These are phyloP conservation scores for Mionectes olivaceus DNA, from an alignment of 2,797 vertebrate species.

Conservation along the genomic window DNA sequence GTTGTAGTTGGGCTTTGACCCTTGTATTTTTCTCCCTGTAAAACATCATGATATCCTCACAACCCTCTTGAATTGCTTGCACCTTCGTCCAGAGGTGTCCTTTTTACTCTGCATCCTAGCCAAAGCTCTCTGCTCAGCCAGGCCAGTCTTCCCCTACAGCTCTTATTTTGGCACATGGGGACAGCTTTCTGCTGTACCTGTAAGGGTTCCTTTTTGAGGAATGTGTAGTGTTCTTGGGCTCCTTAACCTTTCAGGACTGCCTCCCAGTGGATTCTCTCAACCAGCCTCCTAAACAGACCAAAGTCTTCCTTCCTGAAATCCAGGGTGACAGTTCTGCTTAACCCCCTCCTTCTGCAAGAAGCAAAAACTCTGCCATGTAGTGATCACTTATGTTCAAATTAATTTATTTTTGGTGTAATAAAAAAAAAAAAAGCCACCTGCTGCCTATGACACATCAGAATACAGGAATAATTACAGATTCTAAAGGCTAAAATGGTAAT, in stretches of 20 bases:
- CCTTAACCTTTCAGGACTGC: not conserved
- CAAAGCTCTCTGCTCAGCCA: not conserved
- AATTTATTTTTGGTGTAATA: not conserved
- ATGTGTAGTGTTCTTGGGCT: fast-evolving
- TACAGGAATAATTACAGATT: not conserved
- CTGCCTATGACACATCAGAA: not conserved
- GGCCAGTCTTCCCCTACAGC: not conserved
- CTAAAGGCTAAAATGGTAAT: not conserved
- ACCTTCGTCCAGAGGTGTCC: not conserved
- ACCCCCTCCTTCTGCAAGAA: not conserved
- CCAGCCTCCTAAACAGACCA: not conserved
- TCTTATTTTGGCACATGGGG: not conserved
- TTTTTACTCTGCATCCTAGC: not conserved
- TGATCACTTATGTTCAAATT: not conserved
- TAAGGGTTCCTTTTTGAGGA: not conserved
- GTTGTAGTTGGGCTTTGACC: not conserved
- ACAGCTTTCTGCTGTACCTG: not conserved
- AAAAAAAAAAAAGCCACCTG: not conserved
- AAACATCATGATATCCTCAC: not conserved
- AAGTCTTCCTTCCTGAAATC: not conserved
- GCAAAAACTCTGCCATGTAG: not conserved
- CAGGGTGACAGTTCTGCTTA: not conserved
- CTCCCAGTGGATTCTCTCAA: not conserved
- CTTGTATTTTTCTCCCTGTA: not conserved
- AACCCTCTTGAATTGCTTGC: not conserved